A percentile compares a stretch with the other conserved stretches of the same genome.
These are phyloP conservation scores for Steatornis caripensis DNA, from an alignment of 2,113 vertebrate genomes.

Conservation along the genomic window DNA sequence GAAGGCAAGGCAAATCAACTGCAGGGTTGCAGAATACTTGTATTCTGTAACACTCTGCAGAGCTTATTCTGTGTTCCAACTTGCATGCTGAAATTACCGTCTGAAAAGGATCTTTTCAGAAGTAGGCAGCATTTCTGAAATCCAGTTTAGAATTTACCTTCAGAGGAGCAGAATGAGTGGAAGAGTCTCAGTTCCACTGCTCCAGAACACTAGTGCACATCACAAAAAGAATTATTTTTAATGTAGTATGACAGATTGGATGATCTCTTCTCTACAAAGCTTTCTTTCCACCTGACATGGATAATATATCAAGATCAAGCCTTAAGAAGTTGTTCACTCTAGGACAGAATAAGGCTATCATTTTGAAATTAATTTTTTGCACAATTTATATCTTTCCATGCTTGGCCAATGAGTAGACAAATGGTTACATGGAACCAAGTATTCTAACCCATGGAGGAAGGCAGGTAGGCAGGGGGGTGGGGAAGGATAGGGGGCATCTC, in stretches of 20 bases:
- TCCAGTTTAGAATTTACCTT: neutral
- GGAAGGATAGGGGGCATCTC: accelerated
- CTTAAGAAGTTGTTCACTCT: neutral
- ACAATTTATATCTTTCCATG: neutral
- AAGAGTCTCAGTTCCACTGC: neutral
- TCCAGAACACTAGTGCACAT: neutral
- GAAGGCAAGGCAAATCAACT: neutral
- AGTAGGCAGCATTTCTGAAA: neutral
- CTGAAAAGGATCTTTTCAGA: neutral
- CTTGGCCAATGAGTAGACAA: neutral
- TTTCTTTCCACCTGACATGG: neutral
- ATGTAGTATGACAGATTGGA: neutral
- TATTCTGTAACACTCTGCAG: neutral
- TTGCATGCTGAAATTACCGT: neutral
- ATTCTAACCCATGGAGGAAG: neutral
- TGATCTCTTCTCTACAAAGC: neutral
- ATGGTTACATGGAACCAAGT: neutral
- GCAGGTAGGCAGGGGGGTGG: accelerated
- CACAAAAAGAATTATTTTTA: neutral
- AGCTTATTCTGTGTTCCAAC: neutral
- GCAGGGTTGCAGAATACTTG: neutral
- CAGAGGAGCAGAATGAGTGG: neutral
- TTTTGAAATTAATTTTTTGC: neutral
- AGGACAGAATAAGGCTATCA: neutral
- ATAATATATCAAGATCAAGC: neutral